Evolutionary conservation across 2,888 invertebrate species (phyloP), one percentile per base, ranked within the genome.

Genomic region (Eupithecia subumbrata): DNA sequence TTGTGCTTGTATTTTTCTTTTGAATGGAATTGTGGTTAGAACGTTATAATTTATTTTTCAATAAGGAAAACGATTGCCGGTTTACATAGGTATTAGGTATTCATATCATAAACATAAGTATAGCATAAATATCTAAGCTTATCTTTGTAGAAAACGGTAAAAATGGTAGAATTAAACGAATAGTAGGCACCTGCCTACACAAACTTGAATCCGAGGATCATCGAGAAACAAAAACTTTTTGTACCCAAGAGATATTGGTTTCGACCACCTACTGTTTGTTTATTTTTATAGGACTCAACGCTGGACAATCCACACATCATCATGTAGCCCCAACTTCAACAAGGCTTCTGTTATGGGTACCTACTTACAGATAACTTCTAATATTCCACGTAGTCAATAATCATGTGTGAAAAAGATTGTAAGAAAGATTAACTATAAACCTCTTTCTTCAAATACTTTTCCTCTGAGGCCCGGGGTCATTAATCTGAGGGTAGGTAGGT

Each of bases 391-490:
- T 52, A 67, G 5, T 12, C 37, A 16, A 40, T 11, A 67, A 56
- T 34, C 43, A 11, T 69, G 71, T n/a, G 43, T 30, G 71, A 71
- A 73, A 76, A 70, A 71, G 48, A 34, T 71, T 25, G 40, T 64
- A 34, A 71, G 71, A 71, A 48, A 48, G 69, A 73, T 74, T 66
- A 74, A 56, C 37, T 71, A 72, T 52, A 72, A 72, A 72, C 63
- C 72, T 74, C 72, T 74, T 74, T 69, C 76, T 64, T 43, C 64
- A 56, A 71, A 68, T 73, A 77, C 67, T 71, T 76, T 76, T 71
- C 66, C 71, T 73, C 64, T 71, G 71, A 22, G 30, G 43, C 69
- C 75, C 68, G 73, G 43, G 75, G 86, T 85, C 86, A 86, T 87
- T 86, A 87, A 86, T 87, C 79, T 78, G 75, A 81, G 30, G 30